Base-by-base conservation (phyloP, 2,797 vertebrate species). In the Sebastes goodei region DNA sequence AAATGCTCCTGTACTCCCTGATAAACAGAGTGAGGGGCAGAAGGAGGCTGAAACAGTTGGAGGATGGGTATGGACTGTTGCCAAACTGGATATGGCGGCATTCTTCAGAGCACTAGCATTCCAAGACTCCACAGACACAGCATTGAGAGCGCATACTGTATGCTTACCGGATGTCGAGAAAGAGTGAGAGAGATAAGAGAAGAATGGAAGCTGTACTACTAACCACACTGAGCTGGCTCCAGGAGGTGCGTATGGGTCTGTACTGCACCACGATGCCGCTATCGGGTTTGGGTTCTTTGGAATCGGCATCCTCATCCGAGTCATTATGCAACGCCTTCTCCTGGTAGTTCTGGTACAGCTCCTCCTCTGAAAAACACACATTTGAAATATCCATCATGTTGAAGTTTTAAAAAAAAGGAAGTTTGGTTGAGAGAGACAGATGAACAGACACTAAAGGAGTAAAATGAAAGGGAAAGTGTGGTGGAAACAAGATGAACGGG, bases 331-430 rank as follows among this genome's bases (percentile, higher is more conserved):
- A 93, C 21, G 97, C 98, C 87, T 99, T 99, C 86, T 99, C 98
- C 93, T 99, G 96, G 89, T 99, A 99, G 95, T 99, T 99, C 94
- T 99, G 98, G 93, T 99, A 99, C 10, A 99, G 91, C 74, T 97
- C 97, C 30, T 98, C 98, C 92, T 98, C 98, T 99, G 93, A 62
- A 91, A 67, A 91, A 67, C n/a, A 55, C 0, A 1, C 52, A 53
- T 53, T 53, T 53, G 0, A n/a, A 20, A 65, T 21, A 73, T 20
- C 4, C 9, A 60, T 46, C 15, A 74, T 4, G n/a, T n/a, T 20
- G 4, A 59, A 4, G 23, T 56, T 71, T 74, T 12, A 7, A 33
- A 56, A 20, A 2, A 35, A 1, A 12, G 2, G 12, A 61, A 49
- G 11, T 33, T 23, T 55, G 14, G 57, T 46, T 25, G 11, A 17